Conservation (phyloP, 2,888 invertebrate genomes). For the Rhorus exstirpatorius region DNA sequence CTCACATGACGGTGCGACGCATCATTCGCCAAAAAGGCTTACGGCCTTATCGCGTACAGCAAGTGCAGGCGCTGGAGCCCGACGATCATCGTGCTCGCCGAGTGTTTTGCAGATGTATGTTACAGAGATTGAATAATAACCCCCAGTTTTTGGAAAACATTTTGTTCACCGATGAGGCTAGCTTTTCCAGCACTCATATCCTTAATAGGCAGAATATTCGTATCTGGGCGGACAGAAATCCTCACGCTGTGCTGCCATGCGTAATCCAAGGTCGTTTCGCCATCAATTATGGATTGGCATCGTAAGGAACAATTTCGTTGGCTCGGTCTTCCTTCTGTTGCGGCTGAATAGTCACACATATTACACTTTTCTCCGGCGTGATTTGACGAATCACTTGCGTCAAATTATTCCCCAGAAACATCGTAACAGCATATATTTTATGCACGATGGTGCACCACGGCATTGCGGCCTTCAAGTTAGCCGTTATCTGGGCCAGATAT, state of each 20-base stretch:
- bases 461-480: conserved; percentile 74
- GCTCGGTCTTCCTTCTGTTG: conserved; percentile 64
- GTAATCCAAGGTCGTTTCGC: conserved; percentile 67
- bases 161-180: no score
- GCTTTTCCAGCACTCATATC: conserved; percentile 54
- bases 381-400: conserved; percentile 46
- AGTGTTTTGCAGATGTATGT: no score
- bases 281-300: conserved; percentile 70
- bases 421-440: conserved; percentile 31
- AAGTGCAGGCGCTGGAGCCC: conserved; percentile 2
- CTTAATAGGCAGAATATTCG: conserved; percentile 66
- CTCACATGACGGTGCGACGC: conserved; percentile 22
- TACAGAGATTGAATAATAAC: no score
- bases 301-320: conserved; percentile 60
- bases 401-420: conserved; percentile 30
- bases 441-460: conserved; percentile 75
- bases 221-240: conserved; percentile 65
- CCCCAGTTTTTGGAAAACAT: no score
- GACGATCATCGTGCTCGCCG: no score
- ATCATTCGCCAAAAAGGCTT: conserved; percentile 24
- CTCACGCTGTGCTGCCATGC: conserved; percentile 62
- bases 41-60: conserved; percentile 19
- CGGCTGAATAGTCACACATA: conserved; percentile 65
- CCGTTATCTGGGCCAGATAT: conserved; percentile 68
- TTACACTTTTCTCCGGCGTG: conserved; percentile 64